phyloP scores from a whole-genome alignment of 2,113 vertebrate genomes.

The Casuarius casuarius region DNA sequence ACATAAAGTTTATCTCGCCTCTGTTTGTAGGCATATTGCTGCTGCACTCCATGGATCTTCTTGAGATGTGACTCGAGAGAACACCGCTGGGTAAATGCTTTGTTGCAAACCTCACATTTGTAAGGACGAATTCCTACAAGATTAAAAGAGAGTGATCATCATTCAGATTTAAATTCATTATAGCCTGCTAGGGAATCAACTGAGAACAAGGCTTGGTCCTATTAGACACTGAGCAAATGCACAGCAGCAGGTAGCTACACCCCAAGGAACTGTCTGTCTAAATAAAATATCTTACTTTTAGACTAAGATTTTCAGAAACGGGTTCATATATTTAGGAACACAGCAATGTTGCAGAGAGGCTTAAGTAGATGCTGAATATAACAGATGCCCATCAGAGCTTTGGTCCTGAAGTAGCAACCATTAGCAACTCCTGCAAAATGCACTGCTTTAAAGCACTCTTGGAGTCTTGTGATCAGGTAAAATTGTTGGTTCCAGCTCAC shows the following conservation, averaged over 20 bases:
- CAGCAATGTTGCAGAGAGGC: neutral
- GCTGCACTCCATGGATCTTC: slow-evolving; percentile 86
- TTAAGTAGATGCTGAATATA: fast-evolving
- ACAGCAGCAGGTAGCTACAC: neutral
- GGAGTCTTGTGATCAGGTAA: neutral
- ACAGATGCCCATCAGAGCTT: fast-evolving
- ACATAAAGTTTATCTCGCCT: slow-evolving; percentile 86
- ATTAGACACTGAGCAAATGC: fast-evolving
- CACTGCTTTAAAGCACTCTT: neutral
- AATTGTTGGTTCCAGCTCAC: neutral
- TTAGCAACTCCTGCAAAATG: neutral
- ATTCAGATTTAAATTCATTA: fast-evolving
- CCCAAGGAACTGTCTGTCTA: neutral
- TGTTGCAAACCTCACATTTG: slow-evolving; percentile 86
- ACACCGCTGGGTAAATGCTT: slow-evolving; percentile 89
- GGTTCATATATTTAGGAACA: neutral
- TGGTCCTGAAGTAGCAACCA: neutral
- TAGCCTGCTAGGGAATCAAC: neutral
- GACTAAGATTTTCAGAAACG: neutral
- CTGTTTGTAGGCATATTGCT: slow-evolving; percentile 87
- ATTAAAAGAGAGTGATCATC: neutral
- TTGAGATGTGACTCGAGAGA: slow-evolving; percentile 87
- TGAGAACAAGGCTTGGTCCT: neutral
- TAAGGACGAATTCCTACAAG: slow-evolving; percentile 85
- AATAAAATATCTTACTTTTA: neutral